These are phyloP conservation scores for Cactoblastis cactorum DNA, from an alignment of 2,888 invertebrate genomes.

Conservation along the genomic window DNA sequence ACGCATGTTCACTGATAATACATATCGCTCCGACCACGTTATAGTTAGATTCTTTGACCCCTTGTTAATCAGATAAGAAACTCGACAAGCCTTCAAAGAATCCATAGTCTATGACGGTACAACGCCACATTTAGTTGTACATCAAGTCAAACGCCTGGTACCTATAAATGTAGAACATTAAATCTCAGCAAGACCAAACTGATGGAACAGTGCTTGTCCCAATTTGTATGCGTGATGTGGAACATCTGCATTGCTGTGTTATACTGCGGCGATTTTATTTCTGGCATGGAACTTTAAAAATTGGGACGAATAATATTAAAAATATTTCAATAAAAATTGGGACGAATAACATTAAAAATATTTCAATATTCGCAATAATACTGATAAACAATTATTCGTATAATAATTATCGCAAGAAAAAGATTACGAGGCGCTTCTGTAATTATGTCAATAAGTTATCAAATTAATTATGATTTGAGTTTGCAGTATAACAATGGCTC, in stretches of 20 bases:
- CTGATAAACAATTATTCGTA: neutral
- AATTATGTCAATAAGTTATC: conserved; percentile 11
- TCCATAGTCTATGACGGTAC: neutral
- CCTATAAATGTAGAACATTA: conserved; percentile 12
- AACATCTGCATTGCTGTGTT: conserved; percentile 68
- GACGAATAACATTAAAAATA: neutral
- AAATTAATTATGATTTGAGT: conserved; percentile 1
- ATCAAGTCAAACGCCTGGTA: no score
- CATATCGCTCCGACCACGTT: conserved; percentile 1
- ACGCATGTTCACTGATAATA: conserved; percentile 14
- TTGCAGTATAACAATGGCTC: conserved; percentile 7
- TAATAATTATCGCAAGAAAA: neutral
- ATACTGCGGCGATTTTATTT: conserved; percentile 52
- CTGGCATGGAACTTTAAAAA: conserved; percentile 54
- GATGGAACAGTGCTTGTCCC: conserved; percentile 30
- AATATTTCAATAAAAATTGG: neutral
- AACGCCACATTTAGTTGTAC: neutral
- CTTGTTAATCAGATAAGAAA: conserved; percentile 8
- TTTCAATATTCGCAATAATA: neutral
- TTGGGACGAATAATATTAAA: conserved; percentile 39
- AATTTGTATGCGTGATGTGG: conserved; percentile 59
- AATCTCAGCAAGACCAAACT: conserved; percentile 2
- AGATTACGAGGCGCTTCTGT: neutral
- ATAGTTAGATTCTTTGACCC: conserved; percentile 12
- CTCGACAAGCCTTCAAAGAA: neutral